Evolutionary conservation across 2,888 invertebrate genomes (phyloP).

Genomic region (Ceraclea dissimilis): DNA sequence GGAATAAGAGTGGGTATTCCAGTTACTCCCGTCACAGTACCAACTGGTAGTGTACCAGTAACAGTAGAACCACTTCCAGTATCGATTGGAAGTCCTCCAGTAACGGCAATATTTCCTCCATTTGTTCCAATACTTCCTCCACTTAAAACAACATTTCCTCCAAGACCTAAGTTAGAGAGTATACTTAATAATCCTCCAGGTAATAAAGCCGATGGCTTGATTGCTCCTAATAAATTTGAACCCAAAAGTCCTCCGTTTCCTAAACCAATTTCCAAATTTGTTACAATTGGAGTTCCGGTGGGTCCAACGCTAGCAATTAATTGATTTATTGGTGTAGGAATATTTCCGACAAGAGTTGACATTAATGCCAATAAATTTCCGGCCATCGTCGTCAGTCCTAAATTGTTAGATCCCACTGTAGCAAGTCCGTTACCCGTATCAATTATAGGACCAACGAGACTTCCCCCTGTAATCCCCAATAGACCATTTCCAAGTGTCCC

Average conservation of each 20-base stretch:
- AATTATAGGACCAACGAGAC: background rate
- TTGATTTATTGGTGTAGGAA: background rate
- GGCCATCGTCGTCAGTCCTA: background rate
- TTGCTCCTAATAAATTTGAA: background rate
- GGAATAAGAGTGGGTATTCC: background rate
- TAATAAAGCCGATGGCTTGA: background rate
- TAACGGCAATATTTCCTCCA: no score
- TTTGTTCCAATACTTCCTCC: background rate
- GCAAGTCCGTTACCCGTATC: background rate
- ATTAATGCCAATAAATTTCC: background rate
- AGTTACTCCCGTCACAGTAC: conserved; percentile 1
- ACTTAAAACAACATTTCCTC: background rate
- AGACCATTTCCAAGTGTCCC: no score
- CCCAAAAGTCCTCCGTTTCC: background rate
- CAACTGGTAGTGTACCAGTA: background rate
- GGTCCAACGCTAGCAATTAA: background rate
- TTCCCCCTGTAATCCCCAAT: background rate
- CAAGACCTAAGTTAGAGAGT: conserved; percentile 5
- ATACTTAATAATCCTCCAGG: conserved; percentile 2
- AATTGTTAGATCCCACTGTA: background rate
- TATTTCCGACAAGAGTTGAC: background rate
- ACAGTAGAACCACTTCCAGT: no score
- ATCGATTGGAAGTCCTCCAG: no score
- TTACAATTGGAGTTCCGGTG: background rate
- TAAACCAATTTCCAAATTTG: background rate